Conservation (phyloP, 2,888 invertebrate genomes). For the Cerastis leucographa region DNA sequence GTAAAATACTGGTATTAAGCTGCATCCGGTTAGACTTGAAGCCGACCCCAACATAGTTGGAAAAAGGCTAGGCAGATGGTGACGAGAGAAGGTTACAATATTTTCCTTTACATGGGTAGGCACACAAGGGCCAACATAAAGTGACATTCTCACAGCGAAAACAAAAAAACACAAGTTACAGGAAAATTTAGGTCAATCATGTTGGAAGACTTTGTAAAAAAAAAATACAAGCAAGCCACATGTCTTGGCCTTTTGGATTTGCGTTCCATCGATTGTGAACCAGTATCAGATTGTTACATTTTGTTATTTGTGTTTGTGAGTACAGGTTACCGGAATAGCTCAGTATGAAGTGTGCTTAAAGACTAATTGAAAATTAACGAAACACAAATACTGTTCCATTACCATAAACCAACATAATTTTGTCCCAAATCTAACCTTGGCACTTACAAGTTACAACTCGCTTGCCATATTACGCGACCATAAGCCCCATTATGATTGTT, state of each 20-base stretch:
- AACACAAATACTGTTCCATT: background rate
- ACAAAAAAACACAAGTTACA: background rate
- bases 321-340: background rate
- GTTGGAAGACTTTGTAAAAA: background rate
- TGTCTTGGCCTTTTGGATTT: no score
- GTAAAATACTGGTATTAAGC: background rate
- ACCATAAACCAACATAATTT: conserved; percentile 19
- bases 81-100: background rate
- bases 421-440: conserved; percentile 38
- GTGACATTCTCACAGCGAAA: background rate
- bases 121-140: background rate
- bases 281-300: background rate
- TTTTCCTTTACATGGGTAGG: background rate
- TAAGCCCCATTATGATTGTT: conserved; percentile 66
- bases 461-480: conserved; percentile 57
- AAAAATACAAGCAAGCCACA: background rate
- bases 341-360: background rate
- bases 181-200: background rate
- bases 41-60: background rate
- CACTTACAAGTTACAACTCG: conserved; percentile 49
- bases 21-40: background rate
- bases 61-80: background rate
- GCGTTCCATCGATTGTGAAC: background rate
- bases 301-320: background rate
- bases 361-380: background rate